These are phyloP conservation scores for Danio kyathit DNA, from an alignment of 2,797 vertebrate species.

Conservation along the genomic window DNA sequence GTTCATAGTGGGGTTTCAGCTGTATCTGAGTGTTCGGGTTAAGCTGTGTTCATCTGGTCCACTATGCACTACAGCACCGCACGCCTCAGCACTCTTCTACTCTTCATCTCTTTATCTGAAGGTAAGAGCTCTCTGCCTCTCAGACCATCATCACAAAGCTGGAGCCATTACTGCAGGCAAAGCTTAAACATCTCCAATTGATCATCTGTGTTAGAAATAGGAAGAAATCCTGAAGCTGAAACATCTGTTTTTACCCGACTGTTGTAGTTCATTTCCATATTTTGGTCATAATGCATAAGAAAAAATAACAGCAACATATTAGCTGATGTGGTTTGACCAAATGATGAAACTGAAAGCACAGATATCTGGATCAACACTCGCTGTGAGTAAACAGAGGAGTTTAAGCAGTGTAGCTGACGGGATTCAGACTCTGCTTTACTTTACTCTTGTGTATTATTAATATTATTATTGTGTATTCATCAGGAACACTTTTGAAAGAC, in stretches of 20 bases:
- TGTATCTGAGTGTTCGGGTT: neutral
- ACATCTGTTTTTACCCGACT: neutral
- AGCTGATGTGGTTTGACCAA: too few relatives aligned
- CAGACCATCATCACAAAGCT: neutral
- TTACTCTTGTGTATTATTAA: too few relatives aligned
- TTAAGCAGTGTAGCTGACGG: too few relatives aligned
- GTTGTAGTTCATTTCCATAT: neutral
- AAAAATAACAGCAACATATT: too few relatives aligned
- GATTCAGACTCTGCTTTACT: too few relatives aligned
- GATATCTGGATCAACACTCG: too few relatives aligned
- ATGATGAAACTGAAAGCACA: too few relatives aligned
- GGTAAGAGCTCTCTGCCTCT: constrained; percentile 66
- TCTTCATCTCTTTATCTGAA: constrained; percentile 54
- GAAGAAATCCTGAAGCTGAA: neutral
- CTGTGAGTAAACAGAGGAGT: too few relatives aligned
- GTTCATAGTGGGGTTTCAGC: constrained; percentile 32
- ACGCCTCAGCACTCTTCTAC: constrained; percentile 3
- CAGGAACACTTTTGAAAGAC: too few relatives aligned
- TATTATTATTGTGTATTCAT: too few relatives aligned
- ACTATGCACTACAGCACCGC: constrained; percentile 30
- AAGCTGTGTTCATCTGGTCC: neutral
- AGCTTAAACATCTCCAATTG: too few relatives aligned
- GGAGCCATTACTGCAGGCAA: neutral
- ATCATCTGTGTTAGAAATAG: neutral
- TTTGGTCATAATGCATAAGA: too few relatives aligned